Conservation (phyloP, 2,888 invertebrate species). For the Noctua fimbriata region DNA sequence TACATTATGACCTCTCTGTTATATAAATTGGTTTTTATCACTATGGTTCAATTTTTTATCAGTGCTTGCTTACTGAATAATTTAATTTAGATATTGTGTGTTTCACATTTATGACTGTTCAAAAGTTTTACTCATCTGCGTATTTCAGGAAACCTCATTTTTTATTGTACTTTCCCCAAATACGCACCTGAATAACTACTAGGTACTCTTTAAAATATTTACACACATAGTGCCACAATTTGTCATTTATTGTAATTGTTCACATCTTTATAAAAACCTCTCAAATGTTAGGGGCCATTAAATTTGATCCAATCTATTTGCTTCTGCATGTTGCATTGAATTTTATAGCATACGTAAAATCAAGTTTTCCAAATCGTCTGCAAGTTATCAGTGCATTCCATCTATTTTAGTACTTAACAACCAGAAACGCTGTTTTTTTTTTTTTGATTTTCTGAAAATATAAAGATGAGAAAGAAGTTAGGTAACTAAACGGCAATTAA, state of each 20-base stretch:
- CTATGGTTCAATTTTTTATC: constrained; percentile 23
- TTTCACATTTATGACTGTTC: constrained; percentile 16
- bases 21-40: constrained; percentile 20
- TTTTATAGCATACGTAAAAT: neutral
- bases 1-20: constrained; percentile 7
- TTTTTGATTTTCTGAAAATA: neutral
- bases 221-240: constrained; percentile 14
- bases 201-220: neutral
- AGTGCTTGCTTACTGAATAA: constrained; percentile 17
- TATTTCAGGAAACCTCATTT: constrained; percentile 15
- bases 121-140: constrained; percentile 6
- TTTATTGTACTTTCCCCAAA: neutral
- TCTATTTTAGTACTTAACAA: constrained; percentile 42
- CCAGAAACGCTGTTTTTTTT: neutral
- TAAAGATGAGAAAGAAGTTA: neutral
- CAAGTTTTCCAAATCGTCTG: neutral
- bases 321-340: constrained; percentile 45
- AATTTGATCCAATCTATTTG: constrained; percentile 8
- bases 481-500: constrained; percentile 9
- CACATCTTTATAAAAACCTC: constrained; percentile 2
- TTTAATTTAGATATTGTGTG: constrained; percentile 25
- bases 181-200: constrained; percentile 13
- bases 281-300: neutral
- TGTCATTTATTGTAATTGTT: constrained; percentile 15
- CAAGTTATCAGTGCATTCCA: constrained; percentile 58